Evolutionary conservation across 2,113 vertebrate species (phyloP).

Genomic region (Syrmaticus mikado): DNA sequence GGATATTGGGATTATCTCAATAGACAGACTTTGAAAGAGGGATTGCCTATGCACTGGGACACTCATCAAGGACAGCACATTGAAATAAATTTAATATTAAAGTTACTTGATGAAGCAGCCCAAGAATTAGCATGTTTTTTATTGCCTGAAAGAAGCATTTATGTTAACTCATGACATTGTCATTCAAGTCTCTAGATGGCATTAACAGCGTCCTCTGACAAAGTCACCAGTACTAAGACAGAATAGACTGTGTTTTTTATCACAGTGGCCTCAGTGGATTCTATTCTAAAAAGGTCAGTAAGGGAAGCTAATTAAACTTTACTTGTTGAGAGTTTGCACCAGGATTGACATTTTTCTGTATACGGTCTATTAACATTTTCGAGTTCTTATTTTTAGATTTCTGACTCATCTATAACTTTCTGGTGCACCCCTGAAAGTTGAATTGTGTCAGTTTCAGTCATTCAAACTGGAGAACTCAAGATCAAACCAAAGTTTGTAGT

Average conservation of each 20-base stretch:
- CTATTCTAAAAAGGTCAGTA: constrained; percentile 46
- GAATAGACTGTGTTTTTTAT: neutral
- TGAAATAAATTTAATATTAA: neutral
- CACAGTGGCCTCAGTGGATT: neutral
- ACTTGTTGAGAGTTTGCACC: constrained; percentile 28
- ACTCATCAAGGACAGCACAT: neutral
- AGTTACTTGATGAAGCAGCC: neutral
- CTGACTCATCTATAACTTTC: constrained; percentile 4
- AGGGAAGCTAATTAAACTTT: constrained; percentile 48
- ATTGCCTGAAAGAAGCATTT: neutral
- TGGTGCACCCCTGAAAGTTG: constrained; percentile 19
- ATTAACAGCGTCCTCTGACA: neutral
- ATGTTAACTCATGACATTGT: neutral
- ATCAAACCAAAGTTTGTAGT: neutral
- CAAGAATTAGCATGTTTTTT: neutral
- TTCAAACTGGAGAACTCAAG: neutral
- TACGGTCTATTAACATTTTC: constrained; percentile 52
- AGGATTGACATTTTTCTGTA: constrained; percentile 61
- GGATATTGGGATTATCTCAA: neutral
- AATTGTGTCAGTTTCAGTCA: constrained; percentile 25
- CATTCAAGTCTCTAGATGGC: neutral
- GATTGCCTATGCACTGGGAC: neutral
- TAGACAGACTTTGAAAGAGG: neutral
- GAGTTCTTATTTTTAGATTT: constrained; percentile 42
- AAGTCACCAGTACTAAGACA: neutral